These are phyloP conservation scores for Puma concolor DNA, from an alignment of 2,113 vertebrate genomes.

Conservation along the genomic window DNA sequence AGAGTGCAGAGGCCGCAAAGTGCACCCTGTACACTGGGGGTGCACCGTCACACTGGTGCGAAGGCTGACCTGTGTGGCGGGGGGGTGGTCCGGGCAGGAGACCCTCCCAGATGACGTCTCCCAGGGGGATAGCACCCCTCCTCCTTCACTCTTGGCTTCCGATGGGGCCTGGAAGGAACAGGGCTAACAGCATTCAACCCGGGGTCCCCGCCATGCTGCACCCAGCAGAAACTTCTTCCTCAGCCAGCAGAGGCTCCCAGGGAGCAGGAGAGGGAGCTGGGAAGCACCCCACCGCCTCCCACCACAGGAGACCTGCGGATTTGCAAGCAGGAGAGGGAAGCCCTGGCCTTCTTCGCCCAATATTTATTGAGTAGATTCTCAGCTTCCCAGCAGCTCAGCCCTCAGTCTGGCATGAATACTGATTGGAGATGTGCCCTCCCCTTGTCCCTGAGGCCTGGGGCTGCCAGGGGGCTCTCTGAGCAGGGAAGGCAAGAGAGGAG, in stretches of 20 bases:
- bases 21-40: no score
- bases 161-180: no score
- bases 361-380: neutral
- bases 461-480: neutral
- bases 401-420: neutral
- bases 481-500: neutral
- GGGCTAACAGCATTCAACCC: neutral
- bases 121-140: neutral
- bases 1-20: accelerated
- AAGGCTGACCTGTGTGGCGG: neutral
- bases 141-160: neutral
- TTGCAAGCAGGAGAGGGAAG: neutral
- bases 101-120: neutral
- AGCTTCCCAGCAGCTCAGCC: neutral
- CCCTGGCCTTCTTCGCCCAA: neutral
- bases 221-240: neutral
- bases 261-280: neutral
- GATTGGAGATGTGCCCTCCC: neutral
- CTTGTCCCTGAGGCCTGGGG: neutral
- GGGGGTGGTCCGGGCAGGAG: neutral
- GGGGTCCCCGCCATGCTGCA: neutral
- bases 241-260: neutral
- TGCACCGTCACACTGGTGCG: accelerated
- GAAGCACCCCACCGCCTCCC: accelerated
- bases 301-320: neutral